phyloP scores from a whole-genome alignment of 2,797 vertebrate genomes.

The Psittacula echo region DNA sequence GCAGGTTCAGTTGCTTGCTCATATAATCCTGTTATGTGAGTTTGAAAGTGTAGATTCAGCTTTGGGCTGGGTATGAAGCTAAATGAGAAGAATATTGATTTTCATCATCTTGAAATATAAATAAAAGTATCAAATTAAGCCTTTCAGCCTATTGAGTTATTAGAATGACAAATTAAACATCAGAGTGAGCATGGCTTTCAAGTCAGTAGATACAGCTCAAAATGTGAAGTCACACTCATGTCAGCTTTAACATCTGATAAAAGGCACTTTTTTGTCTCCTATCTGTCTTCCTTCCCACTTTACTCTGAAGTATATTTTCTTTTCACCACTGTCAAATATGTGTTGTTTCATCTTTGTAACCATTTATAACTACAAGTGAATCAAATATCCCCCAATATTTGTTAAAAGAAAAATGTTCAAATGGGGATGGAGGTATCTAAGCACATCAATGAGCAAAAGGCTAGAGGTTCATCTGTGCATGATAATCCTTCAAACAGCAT shows the following conservation, averaged over 20 bases:
- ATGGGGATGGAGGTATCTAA: not conserved
- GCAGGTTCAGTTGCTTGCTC: not conserved
- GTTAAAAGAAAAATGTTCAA: not conserved
- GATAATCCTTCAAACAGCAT: not conserved
- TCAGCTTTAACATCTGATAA: not conserved
- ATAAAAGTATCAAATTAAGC: conserved; percentile 52
- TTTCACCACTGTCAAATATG: not conserved
- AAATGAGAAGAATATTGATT: conserved; percentile 14
- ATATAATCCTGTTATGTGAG: not conserved
- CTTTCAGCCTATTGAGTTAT: not conserved
- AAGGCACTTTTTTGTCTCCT: not conserved
- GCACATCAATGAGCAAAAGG: fast-evolving
- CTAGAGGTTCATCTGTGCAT: not conserved
- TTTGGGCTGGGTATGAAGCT: not conserved
- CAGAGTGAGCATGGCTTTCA: not conserved
- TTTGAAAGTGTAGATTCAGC: not conserved
- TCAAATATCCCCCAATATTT: not conserved
- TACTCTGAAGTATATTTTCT: not conserved
- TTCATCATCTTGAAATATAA: conserved; percentile 13
- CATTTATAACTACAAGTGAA: not conserved
- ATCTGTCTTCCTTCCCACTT: not conserved
- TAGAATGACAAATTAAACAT: conserved; percentile 23
- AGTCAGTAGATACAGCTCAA: not conserved
- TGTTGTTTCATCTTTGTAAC: not conserved
- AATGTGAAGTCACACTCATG: not conserved